Evolutionary conservation across 1,140 invertebrate genomes (phyloP).

Genomic region (Drosophila albomicans): DNA sequence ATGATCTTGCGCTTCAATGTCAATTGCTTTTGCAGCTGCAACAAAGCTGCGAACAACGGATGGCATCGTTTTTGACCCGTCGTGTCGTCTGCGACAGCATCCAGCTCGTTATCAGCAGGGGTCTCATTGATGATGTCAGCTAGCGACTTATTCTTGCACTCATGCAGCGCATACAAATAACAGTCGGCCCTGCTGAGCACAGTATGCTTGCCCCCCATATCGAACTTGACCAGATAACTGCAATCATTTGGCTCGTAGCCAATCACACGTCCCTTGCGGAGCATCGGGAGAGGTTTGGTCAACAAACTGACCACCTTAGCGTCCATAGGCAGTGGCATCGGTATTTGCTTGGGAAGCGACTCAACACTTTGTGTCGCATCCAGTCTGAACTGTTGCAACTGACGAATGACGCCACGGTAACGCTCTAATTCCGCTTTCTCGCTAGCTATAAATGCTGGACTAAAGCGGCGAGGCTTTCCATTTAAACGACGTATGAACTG

Average conservation of each 20-base stretch:
- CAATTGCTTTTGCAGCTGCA: constrained; percentile 37
- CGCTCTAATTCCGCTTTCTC: constrained; percentile 37
- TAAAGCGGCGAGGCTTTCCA: constrained; percentile 66
- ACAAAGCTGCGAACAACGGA: constrained; percentile 38
- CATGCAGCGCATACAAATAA: constrained; percentile 23
- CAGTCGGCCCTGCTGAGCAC: constrained; percentile 31
- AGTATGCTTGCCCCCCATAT: background rate
- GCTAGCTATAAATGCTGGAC: constrained; percentile 43
- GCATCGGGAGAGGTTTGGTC: background rate
- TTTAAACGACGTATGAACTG: constrained; percentile 49
- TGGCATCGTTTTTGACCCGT: constrained; percentile 8
- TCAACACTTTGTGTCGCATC: background rate
- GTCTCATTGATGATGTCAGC: constrained; percentile 31
- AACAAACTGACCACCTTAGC: constrained; percentile 43
- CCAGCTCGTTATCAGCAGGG: background rate
- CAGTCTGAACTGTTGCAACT: constrained; percentile 37
- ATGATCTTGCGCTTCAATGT: constrained; percentile 39
- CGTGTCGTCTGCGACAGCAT: too few relatives aligned
- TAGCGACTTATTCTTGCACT: constrained; percentile 14
- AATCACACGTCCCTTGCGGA: constrained; percentile 39
- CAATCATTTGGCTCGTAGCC: constrained; percentile 23
- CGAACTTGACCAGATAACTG: constrained; percentile 46
- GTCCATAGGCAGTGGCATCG: constrained; percentile 34
- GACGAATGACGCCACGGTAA: constrained; percentile 25
- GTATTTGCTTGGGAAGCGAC: constrained; percentile 32